phyloP scores from a whole-genome alignment of 2,113 vertebrate genomes.

The Bubo scandiacus region DNA sequence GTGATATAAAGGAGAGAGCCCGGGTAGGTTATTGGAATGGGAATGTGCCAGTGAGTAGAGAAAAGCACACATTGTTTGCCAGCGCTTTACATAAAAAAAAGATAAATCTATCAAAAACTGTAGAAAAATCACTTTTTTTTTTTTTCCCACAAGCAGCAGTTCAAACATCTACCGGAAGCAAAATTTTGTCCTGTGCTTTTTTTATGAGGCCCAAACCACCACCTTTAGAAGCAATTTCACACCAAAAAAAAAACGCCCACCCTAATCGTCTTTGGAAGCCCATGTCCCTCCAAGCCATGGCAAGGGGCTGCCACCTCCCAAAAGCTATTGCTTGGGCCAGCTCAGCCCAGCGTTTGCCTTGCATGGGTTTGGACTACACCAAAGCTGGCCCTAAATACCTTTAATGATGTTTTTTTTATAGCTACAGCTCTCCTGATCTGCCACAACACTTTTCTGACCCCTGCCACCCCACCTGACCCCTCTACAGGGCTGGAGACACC shows the following conservation, averaged over 20 bases:
- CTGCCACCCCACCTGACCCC: neutral
- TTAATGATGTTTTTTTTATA: neutral
- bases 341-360: rapidly evolving
- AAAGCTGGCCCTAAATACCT: neutral
- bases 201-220: neutral
- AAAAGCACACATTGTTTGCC: neutral
- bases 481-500: neutral
- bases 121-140: neutral
- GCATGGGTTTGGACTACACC: neutral
- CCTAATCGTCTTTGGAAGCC: neutral
- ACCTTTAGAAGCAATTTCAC: neutral
- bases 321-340: neutral
- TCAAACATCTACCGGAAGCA: neutral
- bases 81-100: neutral
- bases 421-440: neutral
- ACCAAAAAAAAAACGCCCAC: neutral
- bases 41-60: neutral
- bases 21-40: neutral
- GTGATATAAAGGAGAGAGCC: slow-evolving; percentile 25
- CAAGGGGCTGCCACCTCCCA: neutral
- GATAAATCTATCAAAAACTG: neutral
- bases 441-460: neutral
- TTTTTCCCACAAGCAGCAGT: neutral
- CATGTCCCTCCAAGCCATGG: neutral
- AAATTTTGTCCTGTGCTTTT: neutral